Percentiles rank a stretch among this genome's conserved stretches.
These are phyloP conservation scores for Sminthurides bifidus DNA, from an alignment of 1,140 invertebrate genomes.

Conservation along the genomic window DNA sequence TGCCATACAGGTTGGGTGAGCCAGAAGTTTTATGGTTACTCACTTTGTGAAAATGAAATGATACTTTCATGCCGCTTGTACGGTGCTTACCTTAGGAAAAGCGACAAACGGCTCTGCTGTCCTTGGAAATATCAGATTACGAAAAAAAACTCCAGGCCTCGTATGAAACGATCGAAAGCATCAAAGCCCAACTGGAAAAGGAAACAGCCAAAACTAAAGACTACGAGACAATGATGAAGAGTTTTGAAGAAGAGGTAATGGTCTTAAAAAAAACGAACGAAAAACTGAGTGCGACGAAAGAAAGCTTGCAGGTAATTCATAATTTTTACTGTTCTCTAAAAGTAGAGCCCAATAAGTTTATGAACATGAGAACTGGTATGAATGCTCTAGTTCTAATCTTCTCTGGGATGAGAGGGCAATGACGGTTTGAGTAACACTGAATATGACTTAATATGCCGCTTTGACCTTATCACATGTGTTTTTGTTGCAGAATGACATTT, in stretches of 20 bases:
- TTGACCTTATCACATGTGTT: no score
- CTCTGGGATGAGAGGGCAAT: no score
- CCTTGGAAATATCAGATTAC: constrained; percentile 30
- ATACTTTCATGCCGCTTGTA: neutral
- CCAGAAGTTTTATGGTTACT: neutral
- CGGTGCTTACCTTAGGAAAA: constrained; percentile 19
- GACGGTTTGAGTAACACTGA: no score
- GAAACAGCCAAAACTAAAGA: neutral
- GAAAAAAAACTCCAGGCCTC: constrained; percentile 27
- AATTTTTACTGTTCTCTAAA: neutral
- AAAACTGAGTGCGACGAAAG: constrained; percentile 10
- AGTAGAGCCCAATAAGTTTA: neutral
- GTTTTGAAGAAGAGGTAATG: constrained; percentile 10
- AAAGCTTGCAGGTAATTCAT: constrained; percentile 18
- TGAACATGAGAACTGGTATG: neutral
- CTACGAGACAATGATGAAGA: constrained; percentile 10
- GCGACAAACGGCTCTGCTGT: constrained; percentile 24
- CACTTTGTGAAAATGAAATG: neutral
- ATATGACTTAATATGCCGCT: no score
- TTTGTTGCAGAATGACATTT: constrained; percentile 17
- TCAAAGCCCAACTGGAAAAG: constrained; percentile 11
- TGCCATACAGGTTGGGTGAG: constrained; percentile 11
- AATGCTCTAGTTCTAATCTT: no score
- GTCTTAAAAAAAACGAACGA: constrained; percentile 3
- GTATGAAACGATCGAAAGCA: constrained; percentile 13